These are phyloP conservation scores for Leptestheria dahalacensis DNA, from an alignment of 1,140 invertebrate genomes.

Conservation along the genomic window DNA sequence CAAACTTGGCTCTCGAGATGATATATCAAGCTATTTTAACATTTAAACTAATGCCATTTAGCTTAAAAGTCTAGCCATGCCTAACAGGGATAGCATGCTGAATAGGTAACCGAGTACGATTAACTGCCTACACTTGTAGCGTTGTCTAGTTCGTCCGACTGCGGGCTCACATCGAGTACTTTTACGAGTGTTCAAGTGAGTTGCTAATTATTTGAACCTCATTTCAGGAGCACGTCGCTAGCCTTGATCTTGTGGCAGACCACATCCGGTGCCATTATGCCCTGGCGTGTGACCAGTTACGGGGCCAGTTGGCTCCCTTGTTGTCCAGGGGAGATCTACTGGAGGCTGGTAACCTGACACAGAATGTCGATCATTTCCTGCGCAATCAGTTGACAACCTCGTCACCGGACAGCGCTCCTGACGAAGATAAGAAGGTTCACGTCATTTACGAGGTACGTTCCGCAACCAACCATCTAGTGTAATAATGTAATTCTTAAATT, in stretches of 20 bases:
- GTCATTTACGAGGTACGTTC: conserved; percentile 52
- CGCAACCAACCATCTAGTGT: conserved; percentile 15
- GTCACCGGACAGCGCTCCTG: conserved; percentile 36
- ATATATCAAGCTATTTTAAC: too few relatives aligned
- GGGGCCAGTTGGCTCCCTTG: conserved; percentile 54
- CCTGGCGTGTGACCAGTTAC: conserved; percentile 62
- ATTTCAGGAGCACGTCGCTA: conserved; percentile 39
- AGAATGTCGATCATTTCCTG: conserved; percentile 61
- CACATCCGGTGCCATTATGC: conserved; percentile 70
- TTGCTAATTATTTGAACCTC: conserved; percentile 22
- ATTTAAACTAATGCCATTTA: too few relatives aligned
- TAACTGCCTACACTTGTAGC: too few relatives aligned
- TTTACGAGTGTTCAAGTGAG: too few relatives aligned
- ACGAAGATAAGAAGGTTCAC: conserved; percentile 49
- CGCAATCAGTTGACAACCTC: conserved; percentile 13
- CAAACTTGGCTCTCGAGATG: too few relatives aligned
- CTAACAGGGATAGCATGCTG: too few relatives aligned
- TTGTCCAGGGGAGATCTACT: conserved; percentile 30
- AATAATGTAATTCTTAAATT: too few relatives aligned
- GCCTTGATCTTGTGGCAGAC: conserved; percentile 45
- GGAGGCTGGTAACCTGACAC: conserved; percentile 39
- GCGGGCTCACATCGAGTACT: too few relatives aligned
- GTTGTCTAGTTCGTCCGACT: too few relatives aligned
- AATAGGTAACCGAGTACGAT: too few relatives aligned
- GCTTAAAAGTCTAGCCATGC: too few relatives aligned